These are phyloP conservation scores for Oxyruncus cristatus DNA, from an alignment of 2,113 vertebrate species.

Conservation along the genomic window DNA sequence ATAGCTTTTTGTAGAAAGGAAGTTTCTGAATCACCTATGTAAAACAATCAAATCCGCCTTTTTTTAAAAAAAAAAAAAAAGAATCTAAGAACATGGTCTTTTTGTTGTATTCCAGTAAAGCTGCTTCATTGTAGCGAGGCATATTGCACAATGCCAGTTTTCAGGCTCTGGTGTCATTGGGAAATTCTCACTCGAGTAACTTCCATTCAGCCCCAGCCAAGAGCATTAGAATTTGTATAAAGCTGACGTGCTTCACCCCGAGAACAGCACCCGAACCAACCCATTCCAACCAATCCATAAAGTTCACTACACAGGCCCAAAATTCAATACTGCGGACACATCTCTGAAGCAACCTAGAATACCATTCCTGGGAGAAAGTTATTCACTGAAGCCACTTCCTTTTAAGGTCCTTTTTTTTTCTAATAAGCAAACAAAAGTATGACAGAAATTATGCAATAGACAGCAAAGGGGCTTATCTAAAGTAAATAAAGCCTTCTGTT, in stretches of 20 bases:
- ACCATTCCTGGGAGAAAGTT: background rate
- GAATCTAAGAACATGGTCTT: background rate
- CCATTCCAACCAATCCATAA: background rate
- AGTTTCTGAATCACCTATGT: background rate
- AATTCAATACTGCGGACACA: background rate
- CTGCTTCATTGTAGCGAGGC: background rate
- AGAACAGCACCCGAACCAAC: background rate
- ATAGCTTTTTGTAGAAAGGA: background rate
- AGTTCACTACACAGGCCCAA: background rate
- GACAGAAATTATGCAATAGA: background rate
- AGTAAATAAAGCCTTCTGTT: background rate
- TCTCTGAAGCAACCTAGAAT: background rate
- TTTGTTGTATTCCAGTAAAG: conserved; percentile 66
- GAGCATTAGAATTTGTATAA: background rate
- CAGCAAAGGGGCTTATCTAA: background rate
- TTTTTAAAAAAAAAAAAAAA: background rate
- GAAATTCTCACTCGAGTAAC: conserved; percentile 57
- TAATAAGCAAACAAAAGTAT: background rate
- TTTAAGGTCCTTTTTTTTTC: background rate
- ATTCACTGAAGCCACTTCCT: background rate
- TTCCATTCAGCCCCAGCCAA: conserved; percentile 61
- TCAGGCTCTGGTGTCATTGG: conserved; percentile 33
- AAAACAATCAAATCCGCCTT: background rate
- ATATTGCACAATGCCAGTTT: conserved; percentile 2
- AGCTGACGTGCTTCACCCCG: background rate